Base-by-base conservation (phyloP, 2,113 vertebrate genomes). In the Amazona vittata region DNA sequence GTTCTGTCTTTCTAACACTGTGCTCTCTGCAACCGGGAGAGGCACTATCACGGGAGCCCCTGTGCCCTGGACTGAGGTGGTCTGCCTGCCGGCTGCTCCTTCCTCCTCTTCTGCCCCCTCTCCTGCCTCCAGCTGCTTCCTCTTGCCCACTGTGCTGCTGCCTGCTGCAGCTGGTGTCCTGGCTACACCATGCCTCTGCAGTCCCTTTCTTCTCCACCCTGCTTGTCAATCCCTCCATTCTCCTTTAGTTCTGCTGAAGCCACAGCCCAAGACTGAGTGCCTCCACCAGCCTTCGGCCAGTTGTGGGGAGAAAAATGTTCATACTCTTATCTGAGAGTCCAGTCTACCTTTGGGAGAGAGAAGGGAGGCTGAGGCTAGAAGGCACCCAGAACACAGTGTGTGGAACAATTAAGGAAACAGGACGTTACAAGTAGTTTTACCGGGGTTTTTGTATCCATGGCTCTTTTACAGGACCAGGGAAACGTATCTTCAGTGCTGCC, bases 161-260 rank as follows among this genome's bases (percentile, higher is more conserved):
- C 7, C 44, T 33, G 5, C 62, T 7, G n/a, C 41, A 11, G 19
- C n/a, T 6, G 31, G 15, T 9, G 29, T 22, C n/a, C 35, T 10
- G 49, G 3, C 22, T 1, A 0, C 12, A 2, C 35, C 29, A 0
- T 19, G 28, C 12, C 29, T 0, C 57, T 9, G 33, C 31, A 2
- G 39, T 15, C 28, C 15, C 11, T 31, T 33, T 33, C 12, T 67
- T 16, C 5, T 28, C 7, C 20, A 3, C 22, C 5, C 1, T 31
- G 20, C 20, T 14, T 6, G 2, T 24, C 67, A 12, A 2, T 18
- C 4, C 11, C 37, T 43, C 7, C 9, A 0, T 24, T 35, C 21
- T 10, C 26, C 16, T 31, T 2, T 22, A 10, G 31, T 53, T 64
- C 49, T 14, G 60, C 52, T 31, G 70, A 60, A 57, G 50, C 20